Base-by-base conservation (phyloP, 1,140 invertebrate genomes). In the Mizuhopecten yessoensis region DNA sequence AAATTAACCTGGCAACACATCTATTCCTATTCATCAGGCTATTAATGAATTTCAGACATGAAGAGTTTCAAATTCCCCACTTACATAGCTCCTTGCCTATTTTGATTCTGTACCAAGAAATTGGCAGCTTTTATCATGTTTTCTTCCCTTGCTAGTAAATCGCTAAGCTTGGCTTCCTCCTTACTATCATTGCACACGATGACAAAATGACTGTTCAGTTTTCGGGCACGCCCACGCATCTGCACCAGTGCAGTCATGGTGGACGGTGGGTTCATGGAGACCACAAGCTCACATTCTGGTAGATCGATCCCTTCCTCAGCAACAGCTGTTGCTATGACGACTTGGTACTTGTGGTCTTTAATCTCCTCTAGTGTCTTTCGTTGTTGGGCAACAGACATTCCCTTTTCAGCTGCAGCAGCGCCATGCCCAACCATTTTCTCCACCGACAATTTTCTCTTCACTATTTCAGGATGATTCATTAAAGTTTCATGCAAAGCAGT, bases 271-370 rank as follows among this genome's bases (percentile, higher is more conserved):
- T 96, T 95, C 92, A 96, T 91, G 45, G 93, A 93, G n/a, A 96
- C 93, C 34, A 96, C 96, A 17, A 95, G 94, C 87, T 96, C 93
- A 90, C 96, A 96, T 87, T 95, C 93, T 17, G 95, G 95, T 86
- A 96, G 92, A 90, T 96, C 96, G 36, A 96, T 92, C 0, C 96
- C 96, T 91, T 96, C 96, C 90, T 96, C 95, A 34, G 95, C 95
- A 7, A 96, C 95, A 45, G 95, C 95, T 0, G 96, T 96, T 2
- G 96, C 95, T 33, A 96, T 94, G 5, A 96, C 89, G 13, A 96
- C 93, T 86, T 94, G 94, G 87, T 93, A 93, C 86, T 92, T 90
- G 34, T 93, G 91, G 0, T 90, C 57, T 90, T 94, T 94, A n/a
- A 95, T 95, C 5, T 95, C 94, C 34, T 94, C 93, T 17, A 96